phyloP scores from a whole-genome alignment of 2,113 vertebrate species.

The mouse (Mus musculus) region GRCm39 chr15:83457501-83458000 shows the following conservation, averaged over 20 bases:
- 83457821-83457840: background rate
- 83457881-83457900: background rate
- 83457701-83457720: too few relatives aligned
- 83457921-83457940: accelerated
- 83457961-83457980: constrained; percentile 83
- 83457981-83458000: constrained; percentile 82
- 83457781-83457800: background rate
- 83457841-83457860: background rate
- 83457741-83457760: background rate
- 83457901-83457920: background rate
- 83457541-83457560: background rate
- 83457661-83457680: background rate
- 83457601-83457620: background rate
- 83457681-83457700: too few relatives aligned
- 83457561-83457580: background rate
- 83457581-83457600: background rate
- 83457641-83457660: background rate
- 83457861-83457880: background rate
- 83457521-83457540: background rate
- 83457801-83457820: background rate
- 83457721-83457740: background rate
- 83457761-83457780: background rate
- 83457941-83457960: background rate
- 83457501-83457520: background rate
- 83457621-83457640: background rate